phyloP scores from a whole-genome alignment of 2,113 vertebrate genomes.

The Equus przewalskii region DNA sequence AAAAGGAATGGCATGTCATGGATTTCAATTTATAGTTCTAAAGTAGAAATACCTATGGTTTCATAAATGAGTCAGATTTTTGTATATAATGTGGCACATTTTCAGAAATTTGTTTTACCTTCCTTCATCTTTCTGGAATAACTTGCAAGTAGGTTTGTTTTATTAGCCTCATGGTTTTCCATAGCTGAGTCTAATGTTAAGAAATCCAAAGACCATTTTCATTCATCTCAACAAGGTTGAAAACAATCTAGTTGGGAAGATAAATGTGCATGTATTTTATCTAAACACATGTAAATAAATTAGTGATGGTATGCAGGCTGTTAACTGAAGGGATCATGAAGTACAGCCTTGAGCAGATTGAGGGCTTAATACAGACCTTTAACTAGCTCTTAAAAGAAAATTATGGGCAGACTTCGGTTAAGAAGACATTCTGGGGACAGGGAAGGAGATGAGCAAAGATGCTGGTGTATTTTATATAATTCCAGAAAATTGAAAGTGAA shows the following conservation, averaged over 20 bases:
- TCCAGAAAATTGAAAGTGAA: conserved; percentile 34
- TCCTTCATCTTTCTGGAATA: conserved; percentile 35
- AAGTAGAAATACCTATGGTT: conserved; percentile 22
- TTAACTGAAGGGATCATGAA: not conserved
- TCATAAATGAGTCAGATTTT: not conserved
- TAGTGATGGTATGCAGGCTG: not conserved
- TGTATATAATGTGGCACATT: conserved; percentile 13
- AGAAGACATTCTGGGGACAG: not conserved
- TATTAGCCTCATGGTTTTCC: not conserved
- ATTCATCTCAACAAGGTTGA: conserved; percentile 8
- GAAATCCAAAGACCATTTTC: conserved; percentile 37
- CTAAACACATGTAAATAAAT: not conserved
- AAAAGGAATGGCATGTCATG: not conserved
- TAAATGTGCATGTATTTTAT: conserved; percentile 10
- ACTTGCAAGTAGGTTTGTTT: conserved; percentile 3
- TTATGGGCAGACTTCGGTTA: conserved; percentile 2
- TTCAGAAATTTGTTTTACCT: conserved; percentile 37
- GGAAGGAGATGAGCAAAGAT: conserved; percentile 22
- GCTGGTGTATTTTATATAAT: not conserved
- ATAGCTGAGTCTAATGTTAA: not conserved
- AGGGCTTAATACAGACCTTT: conserved; percentile 8
- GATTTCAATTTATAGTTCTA: conserved; percentile 36
- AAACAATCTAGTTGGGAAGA: not conserved
- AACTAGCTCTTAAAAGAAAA: conserved; percentile 39
- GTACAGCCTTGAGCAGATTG: not conserved